These are phyloP conservation scores for Epinephelus malabaricus DNA, from an alignment of 2,797 vertebrate species.

Conservation along the genomic window DNA sequence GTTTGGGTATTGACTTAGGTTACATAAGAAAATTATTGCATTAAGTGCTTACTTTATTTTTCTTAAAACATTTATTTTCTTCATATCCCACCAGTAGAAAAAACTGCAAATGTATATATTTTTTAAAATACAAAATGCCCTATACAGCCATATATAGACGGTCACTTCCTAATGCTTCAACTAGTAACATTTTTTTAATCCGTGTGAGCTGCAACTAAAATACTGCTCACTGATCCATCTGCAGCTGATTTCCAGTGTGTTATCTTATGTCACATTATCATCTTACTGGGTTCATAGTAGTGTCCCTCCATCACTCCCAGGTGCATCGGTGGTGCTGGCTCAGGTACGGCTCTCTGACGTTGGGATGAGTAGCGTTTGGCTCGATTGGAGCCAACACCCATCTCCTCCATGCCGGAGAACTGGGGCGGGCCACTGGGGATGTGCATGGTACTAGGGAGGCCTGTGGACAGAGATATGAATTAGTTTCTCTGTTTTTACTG, in stretches of 20 bases:
- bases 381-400: conserved; percentile 88
- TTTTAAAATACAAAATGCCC: too few species aligned
- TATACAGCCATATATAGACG: too few species aligned
- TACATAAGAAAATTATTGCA: neutral
- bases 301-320: conserved; percentile 97
- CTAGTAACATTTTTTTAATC: too few species aligned
- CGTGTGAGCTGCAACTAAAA: too few species aligned
- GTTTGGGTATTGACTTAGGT: too few species aligned
- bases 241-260: neutral
- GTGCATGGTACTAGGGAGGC: conserved; percentile 91
- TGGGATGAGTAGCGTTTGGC: conserved; percentile 98
- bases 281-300: conserved; percentile 96
- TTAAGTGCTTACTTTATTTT: too few species aligned
- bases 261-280: neutral
- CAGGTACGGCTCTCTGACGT: conserved; percentile 92
- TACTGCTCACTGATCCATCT: neutral
- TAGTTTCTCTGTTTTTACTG: too few species aligned
- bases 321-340: conserved; percentile 89
- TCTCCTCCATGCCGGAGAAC: conserved; percentile 94
- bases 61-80: neutral
- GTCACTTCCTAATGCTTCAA: too few species aligned
- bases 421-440: conserved; percentile 88
- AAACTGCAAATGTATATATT: neutral
- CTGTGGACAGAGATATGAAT: conserved; percentile 67
- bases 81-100: neutral